A percentile compares a stretch with the other conserved stretches of the same genome.
These are phyloP conservation scores for Metopolophium dirhodum DNA, from an alignment of 1,140 invertebrate species.

Conservation along the genomic window DNA sequence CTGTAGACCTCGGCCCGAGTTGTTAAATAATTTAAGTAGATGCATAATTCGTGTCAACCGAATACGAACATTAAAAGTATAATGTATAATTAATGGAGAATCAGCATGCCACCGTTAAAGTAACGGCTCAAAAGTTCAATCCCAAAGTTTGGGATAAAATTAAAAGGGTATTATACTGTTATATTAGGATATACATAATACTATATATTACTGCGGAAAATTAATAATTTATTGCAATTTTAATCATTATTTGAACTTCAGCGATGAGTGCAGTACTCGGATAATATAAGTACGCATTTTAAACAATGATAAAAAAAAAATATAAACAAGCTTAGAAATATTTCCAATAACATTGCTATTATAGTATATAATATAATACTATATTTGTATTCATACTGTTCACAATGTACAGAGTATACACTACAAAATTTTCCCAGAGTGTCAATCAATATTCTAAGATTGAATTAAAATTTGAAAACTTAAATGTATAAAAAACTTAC, in stretches of 20 bases:
- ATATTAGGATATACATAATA: background rate
- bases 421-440: too few species aligned
- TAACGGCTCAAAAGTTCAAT: background rate
- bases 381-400: too few species aligned
- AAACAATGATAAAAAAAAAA: background rate
- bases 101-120: background rate
- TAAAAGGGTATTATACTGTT: constrained; percentile 6
- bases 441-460: too few species aligned
- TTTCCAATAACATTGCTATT: background rate
- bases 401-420: too few species aligned
- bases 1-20: background rate
- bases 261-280: background rate
- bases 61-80: background rate
- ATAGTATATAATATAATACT: too few species aligned
- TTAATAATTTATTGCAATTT: background rate
- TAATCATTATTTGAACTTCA: background rate
- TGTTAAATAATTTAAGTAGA: background rate
- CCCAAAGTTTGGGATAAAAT: background rate
- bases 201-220: background rate
- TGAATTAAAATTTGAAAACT: background rate
- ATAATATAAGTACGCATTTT: background rate
- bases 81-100: background rate
- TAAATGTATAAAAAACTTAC: background rate
- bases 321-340: background rate
- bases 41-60: background rate